These are phyloP conservation scores for Muntiacus reevesi DNA, from an alignment of 2,113 vertebrate genomes.

Conservation along the genomic window DNA sequence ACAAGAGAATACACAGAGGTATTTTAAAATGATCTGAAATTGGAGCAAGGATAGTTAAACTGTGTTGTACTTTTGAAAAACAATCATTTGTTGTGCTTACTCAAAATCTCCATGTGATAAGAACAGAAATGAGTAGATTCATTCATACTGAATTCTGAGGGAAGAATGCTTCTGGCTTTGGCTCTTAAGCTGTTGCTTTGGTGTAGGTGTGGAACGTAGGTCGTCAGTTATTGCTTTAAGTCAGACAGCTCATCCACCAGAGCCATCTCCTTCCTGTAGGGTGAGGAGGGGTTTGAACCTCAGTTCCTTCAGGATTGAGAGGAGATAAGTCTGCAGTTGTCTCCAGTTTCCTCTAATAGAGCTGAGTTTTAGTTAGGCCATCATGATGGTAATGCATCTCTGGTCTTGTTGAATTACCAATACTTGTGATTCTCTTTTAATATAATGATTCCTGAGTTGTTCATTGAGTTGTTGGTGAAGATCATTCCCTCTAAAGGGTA, in stretches of 20 bases:
- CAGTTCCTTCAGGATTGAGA: not conserved
- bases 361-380: not conserved
- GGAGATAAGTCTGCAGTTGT: not conserved
- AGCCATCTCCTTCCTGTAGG: not conserved
- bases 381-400: rapidly evolving
- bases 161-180: rapidly evolving
- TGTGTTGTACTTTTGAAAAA: not conserved
- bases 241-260: not conserved
- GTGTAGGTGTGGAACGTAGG: not conserved
- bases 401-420: not conserved
- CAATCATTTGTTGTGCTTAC: not conserved
- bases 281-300: not conserved
- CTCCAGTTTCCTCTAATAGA: not conserved
- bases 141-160: not conserved
- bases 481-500: no score
- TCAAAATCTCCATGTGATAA: not conserved
- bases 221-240: rapidly evolving
- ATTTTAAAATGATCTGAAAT: constrained; percentile 26
- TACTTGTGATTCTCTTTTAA: not conserved
- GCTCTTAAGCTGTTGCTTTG: rapidly evolving
- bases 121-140: not conserved
- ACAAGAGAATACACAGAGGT: constrained; percentile 97
- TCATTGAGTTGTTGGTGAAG: not conserved
- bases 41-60: not conserved
- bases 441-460: not conserved